phyloP scores from a whole-genome alignment of 1,140 invertebrate species.

The Araneus ventricosus region DNA sequence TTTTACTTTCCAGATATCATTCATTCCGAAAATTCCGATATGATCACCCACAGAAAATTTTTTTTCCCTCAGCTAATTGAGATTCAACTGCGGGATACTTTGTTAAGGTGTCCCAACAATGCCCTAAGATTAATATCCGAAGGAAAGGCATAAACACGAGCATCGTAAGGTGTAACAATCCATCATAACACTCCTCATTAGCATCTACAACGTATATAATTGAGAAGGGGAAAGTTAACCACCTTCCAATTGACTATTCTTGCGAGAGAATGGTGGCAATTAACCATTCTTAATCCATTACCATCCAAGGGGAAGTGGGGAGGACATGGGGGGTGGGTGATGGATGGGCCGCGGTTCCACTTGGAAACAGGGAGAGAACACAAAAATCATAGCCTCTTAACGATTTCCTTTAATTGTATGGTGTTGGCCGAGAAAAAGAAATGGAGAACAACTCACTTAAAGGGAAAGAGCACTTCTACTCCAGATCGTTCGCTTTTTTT shows the following conservation, averaged over 20 bases:
- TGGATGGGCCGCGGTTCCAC: conserved; percentile 19
- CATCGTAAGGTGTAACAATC: neutral
- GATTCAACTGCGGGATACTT: neutral
- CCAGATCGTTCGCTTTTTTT: neutral
- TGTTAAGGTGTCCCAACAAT: neutral
- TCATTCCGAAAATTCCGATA: no score
- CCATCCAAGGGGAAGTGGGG: neutral
- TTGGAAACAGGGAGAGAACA: conserved; percentile 1
- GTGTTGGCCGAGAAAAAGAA: conserved; percentile 32
- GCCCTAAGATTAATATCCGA: neutral
- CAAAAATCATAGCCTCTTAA: conserved; percentile 70
- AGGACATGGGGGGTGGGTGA: neutral
- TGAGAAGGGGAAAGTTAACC: conserved; percentile 26
- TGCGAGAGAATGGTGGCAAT: neutral
- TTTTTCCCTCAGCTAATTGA: neutral
- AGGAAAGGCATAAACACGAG: neutral
- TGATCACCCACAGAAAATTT: no score
- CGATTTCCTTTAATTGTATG: conserved; percentile 68
- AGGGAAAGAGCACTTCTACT: conserved; percentile 33
- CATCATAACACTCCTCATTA: neutral
- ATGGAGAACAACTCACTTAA: conserved; percentile 63
- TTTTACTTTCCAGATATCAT: no score
- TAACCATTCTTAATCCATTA: conserved; percentile 66
- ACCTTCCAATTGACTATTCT: conserved; percentile 42
- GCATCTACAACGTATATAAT: conserved; percentile 24